Conservation (phyloP, 2,797 vertebrate genomes). For the Hoplostethus mediterraneus region DNA sequence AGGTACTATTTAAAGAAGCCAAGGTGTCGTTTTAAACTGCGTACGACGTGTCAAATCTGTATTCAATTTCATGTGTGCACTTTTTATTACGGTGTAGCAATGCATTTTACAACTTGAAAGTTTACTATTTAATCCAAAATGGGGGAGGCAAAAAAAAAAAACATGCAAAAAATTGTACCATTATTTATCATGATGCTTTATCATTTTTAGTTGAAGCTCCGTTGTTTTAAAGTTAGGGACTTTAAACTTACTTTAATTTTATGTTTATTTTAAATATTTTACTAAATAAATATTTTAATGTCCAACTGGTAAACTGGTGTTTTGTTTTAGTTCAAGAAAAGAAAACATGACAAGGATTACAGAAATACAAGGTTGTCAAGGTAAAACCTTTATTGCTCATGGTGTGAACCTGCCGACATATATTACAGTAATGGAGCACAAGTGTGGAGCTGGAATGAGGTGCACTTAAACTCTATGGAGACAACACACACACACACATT, state of each 20-base stretch:
- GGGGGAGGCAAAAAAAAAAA: constrained; percentile 51
- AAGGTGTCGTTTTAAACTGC: constrained; percentile 75
- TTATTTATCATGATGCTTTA: constrained; percentile 85
- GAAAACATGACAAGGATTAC: background rate
- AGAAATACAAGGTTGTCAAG: constrained; percentile 10
- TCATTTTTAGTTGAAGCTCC: constrained; percentile 77
- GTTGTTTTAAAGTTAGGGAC: constrained; percentile 80
- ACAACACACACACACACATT: background rate
- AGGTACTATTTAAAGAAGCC: constrained; percentile 65
- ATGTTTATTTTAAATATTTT: constrained; percentile 90
- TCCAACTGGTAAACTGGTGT: constrained; percentile 44
- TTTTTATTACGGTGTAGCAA: constrained; percentile 83
- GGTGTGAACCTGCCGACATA: constrained; percentile 17
- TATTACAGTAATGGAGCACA: constrained; percentile 13
- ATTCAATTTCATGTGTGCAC: constrained; percentile 85
- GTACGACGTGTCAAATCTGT: constrained; percentile 80
- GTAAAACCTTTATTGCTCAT: constrained; percentile 70
- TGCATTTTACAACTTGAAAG: constrained; percentile 85
- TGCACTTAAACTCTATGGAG: constrained; percentile 1
- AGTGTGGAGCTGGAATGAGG: constrained; percentile 49
- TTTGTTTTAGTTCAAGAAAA: background rate
- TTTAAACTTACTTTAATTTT: constrained; percentile 85
- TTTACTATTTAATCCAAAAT: constrained; percentile 80
- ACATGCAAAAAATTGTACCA: constrained; percentile 77
- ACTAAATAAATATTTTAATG: constrained; percentile 91